phyloP scores from a whole-genome alignment of 2,113 vertebrate genomes.

The Taurulus bubalis region DNA sequence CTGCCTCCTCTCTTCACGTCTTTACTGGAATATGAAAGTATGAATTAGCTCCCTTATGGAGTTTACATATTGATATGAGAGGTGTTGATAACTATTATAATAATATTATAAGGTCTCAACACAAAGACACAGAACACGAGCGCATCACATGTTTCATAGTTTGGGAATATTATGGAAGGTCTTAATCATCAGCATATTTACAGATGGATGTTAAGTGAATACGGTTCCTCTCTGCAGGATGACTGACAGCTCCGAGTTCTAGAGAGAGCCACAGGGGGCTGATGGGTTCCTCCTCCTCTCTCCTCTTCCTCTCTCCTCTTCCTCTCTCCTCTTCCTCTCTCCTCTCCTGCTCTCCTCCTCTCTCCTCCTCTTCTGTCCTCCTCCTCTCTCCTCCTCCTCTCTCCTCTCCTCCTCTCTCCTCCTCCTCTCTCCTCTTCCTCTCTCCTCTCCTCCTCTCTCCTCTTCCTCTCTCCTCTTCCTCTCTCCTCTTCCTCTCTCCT shows the following conservation, averaged over 20 bases:
- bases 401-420: slow-evolving; percentile 7
- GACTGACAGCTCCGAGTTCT: slow-evolving; percentile 48
- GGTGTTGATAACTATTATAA: neutral
- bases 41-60: too few relatives aligned
- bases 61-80: neutral
- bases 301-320: slow-evolving; percentile 26
- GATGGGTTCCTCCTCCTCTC: slow-evolving; percentile 39
- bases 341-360: slow-evolving; percentile 31
- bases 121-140: neutral
- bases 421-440: slow-evolving; percentile 3
- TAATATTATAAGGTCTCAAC: neutral
- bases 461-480: slow-evolving; percentile 35
- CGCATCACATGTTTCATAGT: neutral
- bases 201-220: neutral
- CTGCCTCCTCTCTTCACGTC: neutral
- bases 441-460: neutral
- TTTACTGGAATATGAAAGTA: neutral
- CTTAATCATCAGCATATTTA: neutral
- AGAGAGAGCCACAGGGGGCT: slow-evolving; percentile 49
- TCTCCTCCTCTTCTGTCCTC: too few relatives aligned
- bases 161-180: neutral
- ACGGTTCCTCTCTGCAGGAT: neutral
- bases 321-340: slow-evolving; percentile 19
- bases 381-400: slow-evolving; percentile 19
- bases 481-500: slow-evolving; percentile 22